Evolutionary conservation across 2,797 vertebrate species (phyloP).

Genomic region (Fistularia commersonii): DNA sequence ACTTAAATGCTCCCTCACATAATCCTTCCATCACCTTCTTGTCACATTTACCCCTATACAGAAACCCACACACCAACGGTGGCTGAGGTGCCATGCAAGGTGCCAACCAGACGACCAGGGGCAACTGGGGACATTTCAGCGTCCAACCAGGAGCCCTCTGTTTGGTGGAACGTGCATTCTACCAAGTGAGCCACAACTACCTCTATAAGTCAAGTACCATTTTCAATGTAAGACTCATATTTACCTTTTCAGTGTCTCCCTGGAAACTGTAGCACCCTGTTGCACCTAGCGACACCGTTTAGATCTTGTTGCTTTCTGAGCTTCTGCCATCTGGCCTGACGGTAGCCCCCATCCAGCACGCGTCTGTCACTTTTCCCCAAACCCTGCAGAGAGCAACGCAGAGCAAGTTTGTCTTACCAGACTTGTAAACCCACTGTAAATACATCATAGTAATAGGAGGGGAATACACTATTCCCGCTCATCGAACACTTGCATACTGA

Average conservation of each 20-base stretch:
- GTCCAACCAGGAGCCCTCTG: neutral
- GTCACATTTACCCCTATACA: too few relatives aligned
- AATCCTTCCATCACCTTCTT: too few relatives aligned
- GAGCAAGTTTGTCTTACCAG: slow-evolving; percentile 40
- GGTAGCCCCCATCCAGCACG: slow-evolving; percentile 53
- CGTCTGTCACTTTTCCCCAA: slow-evolving; percentile 31
- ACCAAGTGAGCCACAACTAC: too few relatives aligned
- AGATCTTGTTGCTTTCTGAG: slow-evolving; percentile 49
- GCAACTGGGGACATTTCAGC: too few relatives aligned
- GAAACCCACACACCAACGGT: too few relatives aligned
- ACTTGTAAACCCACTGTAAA: slow-evolving; percentile 64
- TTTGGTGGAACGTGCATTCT: too few relatives aligned
- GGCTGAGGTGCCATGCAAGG: too few relatives aligned
- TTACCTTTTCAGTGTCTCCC: slow-evolving; percentile 73
- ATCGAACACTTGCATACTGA: slow-evolving; percentile 37
- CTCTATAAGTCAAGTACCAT: too few relatives aligned
- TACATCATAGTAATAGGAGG: slow-evolving; percentile 52
- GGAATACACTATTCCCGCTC: slow-evolving; percentile 35
- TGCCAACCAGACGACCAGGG: too few relatives aligned
- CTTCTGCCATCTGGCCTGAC: slow-evolving; percentile 69
- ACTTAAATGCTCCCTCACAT: too few relatives aligned
- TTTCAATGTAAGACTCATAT: neutral
- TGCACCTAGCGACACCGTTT: slow-evolving; percentile 62
- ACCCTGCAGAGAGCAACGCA: slow-evolving; percentile 52
- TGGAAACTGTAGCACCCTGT: slow-evolving; percentile 65